Conservation (phyloP, 2,888 invertebrate genomes). For the Drymonia ruficornis region DNA sequence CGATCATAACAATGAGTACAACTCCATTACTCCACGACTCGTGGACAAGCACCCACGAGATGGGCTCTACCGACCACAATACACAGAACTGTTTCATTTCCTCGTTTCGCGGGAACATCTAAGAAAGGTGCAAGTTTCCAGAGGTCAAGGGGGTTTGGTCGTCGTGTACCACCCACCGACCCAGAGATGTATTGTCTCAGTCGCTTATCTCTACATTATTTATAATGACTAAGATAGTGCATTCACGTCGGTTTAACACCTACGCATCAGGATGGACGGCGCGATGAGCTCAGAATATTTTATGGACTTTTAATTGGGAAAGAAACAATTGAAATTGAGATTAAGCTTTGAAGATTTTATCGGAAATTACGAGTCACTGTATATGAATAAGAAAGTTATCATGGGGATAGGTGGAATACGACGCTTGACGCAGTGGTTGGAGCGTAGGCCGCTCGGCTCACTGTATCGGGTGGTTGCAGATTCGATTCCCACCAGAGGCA, state of each 20-base stretch:
- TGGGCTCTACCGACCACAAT: slow-evolving; percentile 33
- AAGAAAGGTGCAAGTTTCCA: slow-evolving; percentile 10
- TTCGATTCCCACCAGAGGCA: no score
- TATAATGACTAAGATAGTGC: slow-evolving; percentile 72
- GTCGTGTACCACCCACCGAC: slow-evolving; percentile 53
- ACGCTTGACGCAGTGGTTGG: no score
- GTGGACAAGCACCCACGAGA: slow-evolving; percentile 61
- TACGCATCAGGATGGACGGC: slow-evolving; percentile 48
- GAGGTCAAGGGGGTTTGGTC: slow-evolving; percentile 42
- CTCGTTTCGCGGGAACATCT: slow-evolving; percentile 1
- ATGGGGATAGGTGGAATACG: background rate
- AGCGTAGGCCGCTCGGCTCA: no score
- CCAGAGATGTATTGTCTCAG: slow-evolving; percentile 72
- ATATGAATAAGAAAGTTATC: background rate
- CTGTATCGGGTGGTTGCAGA: no score
- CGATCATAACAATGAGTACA: slow-evolving; percentile 46
- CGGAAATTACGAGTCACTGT: background rate
- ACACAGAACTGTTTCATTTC: slow-evolving; percentile 26
- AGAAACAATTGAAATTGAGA: slow-evolving; percentile 8
- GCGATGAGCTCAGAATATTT: slow-evolving; percentile 21
- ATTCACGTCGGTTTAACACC: slow-evolving; percentile 63
- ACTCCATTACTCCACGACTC: slow-evolving; percentile 47
- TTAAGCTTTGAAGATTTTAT: background rate
- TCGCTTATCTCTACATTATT: slow-evolving; percentile 74
- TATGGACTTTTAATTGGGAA: slow-evolving; percentile 48